These are phyloP conservation scores for Synergus umbraculus DNA, from an alignment of 2,888 invertebrate species.

Conservation along the genomic window DNA sequence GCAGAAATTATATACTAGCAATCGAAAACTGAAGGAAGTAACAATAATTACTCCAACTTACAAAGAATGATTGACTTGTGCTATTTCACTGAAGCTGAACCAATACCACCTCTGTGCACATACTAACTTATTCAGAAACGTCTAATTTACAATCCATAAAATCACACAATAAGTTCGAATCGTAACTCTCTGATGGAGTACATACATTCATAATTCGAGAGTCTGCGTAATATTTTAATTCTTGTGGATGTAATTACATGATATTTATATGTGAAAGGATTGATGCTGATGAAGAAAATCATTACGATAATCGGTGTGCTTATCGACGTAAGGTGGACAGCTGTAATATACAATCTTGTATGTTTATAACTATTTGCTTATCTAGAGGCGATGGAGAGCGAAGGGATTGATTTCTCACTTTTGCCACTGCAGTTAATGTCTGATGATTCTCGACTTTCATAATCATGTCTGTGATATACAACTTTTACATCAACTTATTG, in stretches of 20 bases:
- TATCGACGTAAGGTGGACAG: not conserved
- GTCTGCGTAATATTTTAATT: conserved; percentile 23
- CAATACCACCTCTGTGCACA: conserved; percentile 3
- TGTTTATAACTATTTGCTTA: conserved; percentile 4
- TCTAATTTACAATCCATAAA: conserved; percentile 32
- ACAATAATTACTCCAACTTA: conserved; percentile 28
- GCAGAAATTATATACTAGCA: conserved; percentile 27
- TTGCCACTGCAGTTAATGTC: not conserved
- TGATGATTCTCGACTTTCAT: not conserved
- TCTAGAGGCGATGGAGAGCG: not conserved
- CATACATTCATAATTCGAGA: conserved; percentile 15
- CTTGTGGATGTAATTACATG: not conserved
- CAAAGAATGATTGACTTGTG: conserved; percentile 31
- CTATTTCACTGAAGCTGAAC: conserved; percentile 18
- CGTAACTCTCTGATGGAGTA: not conserved
- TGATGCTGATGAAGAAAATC: conserved; percentile 14
- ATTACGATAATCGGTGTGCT: conserved; percentile 5
- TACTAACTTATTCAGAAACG: not conserved
- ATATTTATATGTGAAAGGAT: conserved; percentile 16
- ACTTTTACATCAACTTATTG: not conserved
- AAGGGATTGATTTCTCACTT: not conserved
- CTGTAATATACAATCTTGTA: not conserved
- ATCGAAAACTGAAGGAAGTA: conserved; percentile 15
- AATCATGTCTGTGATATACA: conserved; percentile 1
- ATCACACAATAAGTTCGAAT: conserved; percentile 24